Base-by-base conservation (phyloP, 2,113 vertebrate genomes). In the Athene noctua region DNA sequence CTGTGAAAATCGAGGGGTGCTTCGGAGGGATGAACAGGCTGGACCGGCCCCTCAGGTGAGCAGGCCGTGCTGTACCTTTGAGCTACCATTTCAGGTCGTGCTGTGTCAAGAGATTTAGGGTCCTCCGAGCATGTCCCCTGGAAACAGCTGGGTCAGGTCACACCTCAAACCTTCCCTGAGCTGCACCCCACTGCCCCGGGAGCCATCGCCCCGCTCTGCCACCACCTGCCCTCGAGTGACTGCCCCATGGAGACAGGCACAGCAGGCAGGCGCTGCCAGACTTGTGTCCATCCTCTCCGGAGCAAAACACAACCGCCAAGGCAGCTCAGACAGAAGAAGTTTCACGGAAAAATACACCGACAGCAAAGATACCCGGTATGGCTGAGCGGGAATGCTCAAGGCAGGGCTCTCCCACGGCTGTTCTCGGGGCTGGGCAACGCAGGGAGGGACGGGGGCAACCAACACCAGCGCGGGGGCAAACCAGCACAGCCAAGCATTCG, bases 41-140 rank as follows among this genome's bases (percentile, higher is more conserved):
- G 25, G 40, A 23, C 12, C 47, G 23, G 49, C 13, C 52, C 19
- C 62, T 26, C 9, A 6, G 38, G 32, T 2, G 21, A 72, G n/a
- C n/a, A 9, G 5, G 12, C n/a, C 19, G 5, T 0, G 3, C 34
- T 9, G 0, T 8, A 9, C 17, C 47, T 58, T 7, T 20, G 18
- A 40, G 77, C 51, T 30, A 29, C 54, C 1, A 1, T 7, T 27
- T 55, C 8, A 16, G 58, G 38, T 30, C 1, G 0, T 52, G 54
- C 44, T 29, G 9, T 1, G 5, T 11, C 42, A 40, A 19, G 21
- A 21, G 12, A 46, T 6, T 8, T 22, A n/a, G n/a, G 34, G 42
- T 26, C 19, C 67, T 62, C 86, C 1, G 1, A 62, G 47, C 63
- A 54, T 32, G 14, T 21, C 32, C 40, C 27, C 34, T 38, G 46